phyloP scores from a whole-genome alignment of 2,888 invertebrate species.

The Phyllotreta striolata region DNA sequence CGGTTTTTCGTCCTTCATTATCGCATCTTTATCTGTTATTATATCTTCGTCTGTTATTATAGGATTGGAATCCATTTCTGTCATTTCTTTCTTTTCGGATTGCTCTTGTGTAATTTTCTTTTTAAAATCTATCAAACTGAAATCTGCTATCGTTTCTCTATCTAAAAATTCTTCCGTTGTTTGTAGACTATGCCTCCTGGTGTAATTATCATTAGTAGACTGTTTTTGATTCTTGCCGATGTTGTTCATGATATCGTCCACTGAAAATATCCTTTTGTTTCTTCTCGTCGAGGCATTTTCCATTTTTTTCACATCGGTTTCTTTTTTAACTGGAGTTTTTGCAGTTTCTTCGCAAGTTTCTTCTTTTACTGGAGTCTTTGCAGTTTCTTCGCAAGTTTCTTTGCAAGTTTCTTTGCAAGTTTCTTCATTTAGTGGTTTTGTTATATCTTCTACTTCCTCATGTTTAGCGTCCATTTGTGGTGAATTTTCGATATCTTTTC shows the following conservation, averaged over 20 bases:
- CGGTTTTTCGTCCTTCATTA: constrained; percentile 1
- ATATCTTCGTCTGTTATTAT: no score
- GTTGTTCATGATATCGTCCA: constrained; percentile 54
- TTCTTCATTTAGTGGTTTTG: constrained; percentile 5
- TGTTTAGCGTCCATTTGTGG: no score
- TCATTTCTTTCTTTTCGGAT: constrained; percentile 14
- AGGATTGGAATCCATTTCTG: background rate
- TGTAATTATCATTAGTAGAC: constrained; percentile 23
- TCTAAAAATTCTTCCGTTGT: constrained; percentile 41
- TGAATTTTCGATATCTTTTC: constrained; percentile 11
- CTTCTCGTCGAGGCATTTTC: constrained; percentile 33
- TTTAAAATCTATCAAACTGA: constrained; percentile 11
- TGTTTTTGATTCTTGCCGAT: constrained; percentile 43
- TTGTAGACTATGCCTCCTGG: constrained; percentile 39
- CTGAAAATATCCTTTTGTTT: constrained; percentile 51
- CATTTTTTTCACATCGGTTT: constrained; percentile 10
- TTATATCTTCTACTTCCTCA: no score
- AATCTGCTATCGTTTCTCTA: constrained; percentile 31
- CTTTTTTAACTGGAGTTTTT: background rate
- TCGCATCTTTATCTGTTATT: background rate
- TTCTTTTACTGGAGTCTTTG: constrained; percentile 9
- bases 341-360: background rate
- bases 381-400: no score
- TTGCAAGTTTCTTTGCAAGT: background rate
- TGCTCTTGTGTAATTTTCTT: background rate